Conservation (phyloP, 2,888 invertebrate species). For the Parnassius smintheus region DNA sequence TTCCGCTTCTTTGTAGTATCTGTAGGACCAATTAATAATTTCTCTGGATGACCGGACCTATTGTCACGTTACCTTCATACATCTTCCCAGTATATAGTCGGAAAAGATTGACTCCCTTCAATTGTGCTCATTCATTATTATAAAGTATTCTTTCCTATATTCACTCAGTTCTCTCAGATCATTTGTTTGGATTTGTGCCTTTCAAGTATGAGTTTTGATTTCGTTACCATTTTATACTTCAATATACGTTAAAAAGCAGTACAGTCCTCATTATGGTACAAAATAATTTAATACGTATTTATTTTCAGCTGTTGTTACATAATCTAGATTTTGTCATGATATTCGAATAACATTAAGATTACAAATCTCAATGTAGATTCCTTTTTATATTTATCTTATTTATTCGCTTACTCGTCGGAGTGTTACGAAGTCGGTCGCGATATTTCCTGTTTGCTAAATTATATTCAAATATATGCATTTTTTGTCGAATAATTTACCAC, state of each 20-base stretch:
- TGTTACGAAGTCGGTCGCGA: constrained; percentile 52
- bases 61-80: constrained; percentile 61
- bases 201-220: constrained; percentile 18
- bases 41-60: constrained; percentile 77
- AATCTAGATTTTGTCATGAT: too few relatives aligned
- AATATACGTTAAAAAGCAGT: too few relatives aligned
- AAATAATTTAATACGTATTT: too few relatives aligned
- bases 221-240: constrained; percentile 21
- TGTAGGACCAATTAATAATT: constrained; percentile 77
- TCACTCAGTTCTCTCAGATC: constrained; percentile 45
- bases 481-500: constrained; percentile 64
- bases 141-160: constrained; percentile 65
- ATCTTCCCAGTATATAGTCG: constrained; percentile 61
- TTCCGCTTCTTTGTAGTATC: constrained; percentile 78
- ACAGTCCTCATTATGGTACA: too few relatives aligned
- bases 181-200: constrained; percentile 22
- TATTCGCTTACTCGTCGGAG: constrained; percentile 47
- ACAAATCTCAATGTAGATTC: not conserved
- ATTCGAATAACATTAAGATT: too few relatives aligned
- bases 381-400: constrained; percentile 37
- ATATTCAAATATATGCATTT: constrained; percentile 76
- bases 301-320: too few relatives aligned
- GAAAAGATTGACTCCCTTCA: constrained; percentile 75
- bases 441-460: constrained; percentile 75
- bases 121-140: constrained; percentile 74